Base-by-base conservation (phyloP, 2,888 invertebrate species). In the Ochropleura plecta region DNA sequence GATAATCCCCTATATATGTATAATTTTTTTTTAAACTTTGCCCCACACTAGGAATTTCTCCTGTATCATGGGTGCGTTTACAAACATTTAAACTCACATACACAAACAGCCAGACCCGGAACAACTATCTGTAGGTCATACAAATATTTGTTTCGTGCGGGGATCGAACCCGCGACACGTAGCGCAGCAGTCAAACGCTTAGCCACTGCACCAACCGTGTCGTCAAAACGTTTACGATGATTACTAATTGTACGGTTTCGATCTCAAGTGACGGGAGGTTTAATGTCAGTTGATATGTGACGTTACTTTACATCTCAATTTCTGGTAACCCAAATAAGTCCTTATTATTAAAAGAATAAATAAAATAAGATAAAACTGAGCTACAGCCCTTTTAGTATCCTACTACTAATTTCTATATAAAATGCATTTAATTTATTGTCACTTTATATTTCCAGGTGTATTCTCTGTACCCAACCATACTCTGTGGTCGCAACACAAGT, bases 401-500 rank as follows among this genome's bases (percentile, higher is more conserved):
- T 10, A 10, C n/a, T 3, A 6, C 5, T 70, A 8, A 57, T 9
- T 59, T 1, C n/a, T 57, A 14, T 12, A 46, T 30, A 8, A n/a
- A 1, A 57, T 9, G n/a, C 44, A 46, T n/a, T 71, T 8, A 3
- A n/a, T 71, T 0, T 44, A 20, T 40, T 6, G 14, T 46, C 4
- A 12, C 8, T 44, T 49, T 51, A 44, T 51, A 16, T 44, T 49
- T 5, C 18, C 8, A 44, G 6, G 0, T 46, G 40, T 51, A 30
- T 12, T 62, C 59, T 81, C 72, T 84, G 57, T 8, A 5, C 49
- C 3, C 16, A 51, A 10, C 7, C 69, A 46, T 84, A 73, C 65
- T 84, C 83, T 83, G 66, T 78, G 71, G 55, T 64, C 66, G 4
- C 57, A 67, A 73, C 67, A 73, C 59, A 78, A 79, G 76, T 78